These are phyloP conservation scores for Nyctibius bracteatus DNA, from an alignment of 2,113 vertebrate genomes.

Conservation along the genomic window DNA sequence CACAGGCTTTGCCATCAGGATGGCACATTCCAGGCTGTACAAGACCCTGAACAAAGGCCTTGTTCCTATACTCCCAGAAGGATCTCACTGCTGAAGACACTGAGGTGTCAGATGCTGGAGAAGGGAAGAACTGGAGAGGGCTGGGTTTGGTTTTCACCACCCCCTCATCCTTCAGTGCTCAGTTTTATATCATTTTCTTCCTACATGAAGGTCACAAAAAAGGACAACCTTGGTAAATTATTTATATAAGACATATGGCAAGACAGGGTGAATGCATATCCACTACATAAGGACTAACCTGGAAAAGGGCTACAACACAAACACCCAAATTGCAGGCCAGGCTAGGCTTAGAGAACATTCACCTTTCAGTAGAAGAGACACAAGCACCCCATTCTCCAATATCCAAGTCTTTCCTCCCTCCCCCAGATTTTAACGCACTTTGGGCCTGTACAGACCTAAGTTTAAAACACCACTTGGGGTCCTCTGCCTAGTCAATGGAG, in stretches of 20 bases:
- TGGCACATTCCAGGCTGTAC: neutral
- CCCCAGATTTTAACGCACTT: neutral
- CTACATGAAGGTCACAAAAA: neutral
- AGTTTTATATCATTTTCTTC: neutral
- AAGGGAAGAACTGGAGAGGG: neutral
- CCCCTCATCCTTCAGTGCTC: neutral
- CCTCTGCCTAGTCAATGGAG: neutral
- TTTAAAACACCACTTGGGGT: neutral
- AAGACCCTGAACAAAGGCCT: neutral
- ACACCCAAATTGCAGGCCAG: neutral
- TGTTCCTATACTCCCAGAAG: neutral
- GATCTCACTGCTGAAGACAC: neutral
- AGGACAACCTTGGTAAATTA: neutral
- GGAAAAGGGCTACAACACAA: neutral
- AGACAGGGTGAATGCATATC: neutral
- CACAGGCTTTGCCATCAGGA: neutral
- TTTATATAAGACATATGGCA: neutral
- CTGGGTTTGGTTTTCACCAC: neutral
- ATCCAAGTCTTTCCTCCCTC: neutral
- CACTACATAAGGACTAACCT: neutral
- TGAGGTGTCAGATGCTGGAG: neutral
- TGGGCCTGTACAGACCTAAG: neutral
- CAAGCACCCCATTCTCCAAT: neutral
- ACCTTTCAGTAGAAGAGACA: neutral
- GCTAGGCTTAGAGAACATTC: neutral